These are phyloP conservation scores for Drosophila punjabiensis DNA, from an alignment of 1,140 invertebrate species.

Conservation along the genomic window DNA sequence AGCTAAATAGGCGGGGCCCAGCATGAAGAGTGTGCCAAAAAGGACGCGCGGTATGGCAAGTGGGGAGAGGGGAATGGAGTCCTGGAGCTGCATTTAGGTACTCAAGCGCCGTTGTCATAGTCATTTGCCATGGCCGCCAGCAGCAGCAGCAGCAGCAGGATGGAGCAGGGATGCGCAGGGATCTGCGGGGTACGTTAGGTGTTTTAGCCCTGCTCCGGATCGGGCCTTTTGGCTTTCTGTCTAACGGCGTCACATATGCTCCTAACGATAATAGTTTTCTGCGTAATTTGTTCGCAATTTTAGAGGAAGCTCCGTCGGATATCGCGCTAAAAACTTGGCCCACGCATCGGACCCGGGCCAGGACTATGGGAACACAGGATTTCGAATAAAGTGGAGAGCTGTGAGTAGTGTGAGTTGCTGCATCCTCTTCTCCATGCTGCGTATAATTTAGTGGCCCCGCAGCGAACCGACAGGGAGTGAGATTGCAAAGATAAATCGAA, in stretches of 20 bases:
- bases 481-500: constrained; percentile 42
- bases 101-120: constrained; percentile 65
- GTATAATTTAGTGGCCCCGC: constrained; percentile 73
- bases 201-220: constrained; percentile 17
- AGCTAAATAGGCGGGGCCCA: constrained; percentile 66
- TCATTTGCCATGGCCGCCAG: constrained; percentile 57
- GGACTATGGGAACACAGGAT: constrained; percentile 1
- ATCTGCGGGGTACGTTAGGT: constrained; percentile 23
- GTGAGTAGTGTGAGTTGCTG: constrained; percentile 9
- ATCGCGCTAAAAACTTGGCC: constrained; percentile 62
- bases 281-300: constrained; percentile 84
- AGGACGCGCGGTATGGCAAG: constrained; percentile 1
- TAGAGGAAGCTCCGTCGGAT: constrained; percentile 61
- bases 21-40: constrained; percentile 47
- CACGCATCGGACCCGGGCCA: constrained; percentile 2
- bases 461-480: constrained; percentile 3
- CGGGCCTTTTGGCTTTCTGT: constrained; percentile 55
- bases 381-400: constrained; percentile 3
- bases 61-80: constrained; percentile 21
- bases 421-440: constrained; percentile 32
- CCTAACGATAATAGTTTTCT: constrained; percentile 85
- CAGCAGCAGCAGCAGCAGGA: background rate
- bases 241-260: constrained; percentile 80
- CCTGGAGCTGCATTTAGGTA: constrained; percentile 72
- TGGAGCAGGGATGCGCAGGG: background rate